Base-by-base conservation (phyloP, 2,113 vertebrate genomes). In the Hippopotamus amphibius region DNA sequence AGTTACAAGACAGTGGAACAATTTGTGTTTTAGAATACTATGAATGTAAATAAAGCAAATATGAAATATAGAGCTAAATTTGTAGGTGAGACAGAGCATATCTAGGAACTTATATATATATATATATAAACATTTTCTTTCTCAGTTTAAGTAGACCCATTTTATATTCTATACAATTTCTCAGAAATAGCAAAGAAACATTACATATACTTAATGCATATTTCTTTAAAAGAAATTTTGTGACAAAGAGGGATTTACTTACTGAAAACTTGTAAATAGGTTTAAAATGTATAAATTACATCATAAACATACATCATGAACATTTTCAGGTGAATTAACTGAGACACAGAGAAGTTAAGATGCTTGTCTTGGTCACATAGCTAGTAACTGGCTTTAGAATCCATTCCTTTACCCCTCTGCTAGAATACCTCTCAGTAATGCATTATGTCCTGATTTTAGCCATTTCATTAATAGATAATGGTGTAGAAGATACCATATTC, bases 181-280 rank as follows among this genome's bases (percentile, higher is more conserved):
- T 84, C 76, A 85, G 76, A 93, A 94, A 37, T 90, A 63, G 9
- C 85, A 90, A 61, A 85, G 85, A 91, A 96, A 93, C 9, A 83
- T 90, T 79, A 28, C 28, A 46, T 90, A 55, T 76, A 93, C 55
- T 55, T 87, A 77, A 41, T 72, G 12, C 59, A 74, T 89, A 76
- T 77, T 87, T 80, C 33, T 69, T 59, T 90, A 92, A 90, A 76
- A 55, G 22, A 94, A 90, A 88, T 30, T 96, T 90, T 85, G 16
- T 66, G 22, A 8, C 15, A 71, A 93, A 65, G 74, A 46, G 37
- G 41, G n/a, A 71, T 69, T 96, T 16, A 53, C 33, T 55, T 88
- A 59, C 55, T 85, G 76, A 74, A 94, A 93, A 63, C 21, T 28
- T 88, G 2, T 93, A 80, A 74, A 26, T 72, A 46, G 6, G 59